Conservation (phyloP, 2,113 vertebrate species). For the Erinaceus europaeus region DNA sequence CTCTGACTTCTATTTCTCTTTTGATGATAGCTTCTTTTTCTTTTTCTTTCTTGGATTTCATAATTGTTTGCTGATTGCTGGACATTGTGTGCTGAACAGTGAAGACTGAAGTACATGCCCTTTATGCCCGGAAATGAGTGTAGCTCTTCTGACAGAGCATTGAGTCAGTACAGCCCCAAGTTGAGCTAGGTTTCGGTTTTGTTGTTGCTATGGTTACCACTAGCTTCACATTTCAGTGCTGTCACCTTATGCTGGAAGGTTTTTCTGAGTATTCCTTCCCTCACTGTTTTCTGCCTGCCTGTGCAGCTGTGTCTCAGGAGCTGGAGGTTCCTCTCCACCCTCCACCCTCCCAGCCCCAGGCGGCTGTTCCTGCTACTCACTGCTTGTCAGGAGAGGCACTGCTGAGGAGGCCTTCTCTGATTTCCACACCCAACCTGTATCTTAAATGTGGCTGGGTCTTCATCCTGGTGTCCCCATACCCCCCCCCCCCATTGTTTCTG, state of each 20-base stretch:
- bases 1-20: constrained; percentile 32
- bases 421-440: neutral
- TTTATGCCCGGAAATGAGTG: neutral
- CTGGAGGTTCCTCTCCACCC: neutral
- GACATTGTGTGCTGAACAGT: neutral
- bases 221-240: neutral
- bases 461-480: neutral
- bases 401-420: neutral
- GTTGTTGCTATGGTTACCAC: constrained; percentile 29
- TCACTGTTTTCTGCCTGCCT: neutral
- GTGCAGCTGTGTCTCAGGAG: neutral
- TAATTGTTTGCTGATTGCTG: neutral
- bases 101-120: neutral
- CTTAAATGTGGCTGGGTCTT: neutral
- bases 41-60: neutral
- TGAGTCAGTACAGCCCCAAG: neutral
- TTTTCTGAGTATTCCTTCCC: neutral
- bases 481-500: neutral
- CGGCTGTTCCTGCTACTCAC: too few relatives aligned
- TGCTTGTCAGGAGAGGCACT: neutral
- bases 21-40: neutral
- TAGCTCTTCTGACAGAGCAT: neutral
- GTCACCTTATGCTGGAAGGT: neutral
- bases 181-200: constrained; percentile 15
- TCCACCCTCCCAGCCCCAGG: neutral